Evolutionary conservation across 1,140 invertebrate species (phyloP).

Genomic region (Lepidurus apus): DNA sequence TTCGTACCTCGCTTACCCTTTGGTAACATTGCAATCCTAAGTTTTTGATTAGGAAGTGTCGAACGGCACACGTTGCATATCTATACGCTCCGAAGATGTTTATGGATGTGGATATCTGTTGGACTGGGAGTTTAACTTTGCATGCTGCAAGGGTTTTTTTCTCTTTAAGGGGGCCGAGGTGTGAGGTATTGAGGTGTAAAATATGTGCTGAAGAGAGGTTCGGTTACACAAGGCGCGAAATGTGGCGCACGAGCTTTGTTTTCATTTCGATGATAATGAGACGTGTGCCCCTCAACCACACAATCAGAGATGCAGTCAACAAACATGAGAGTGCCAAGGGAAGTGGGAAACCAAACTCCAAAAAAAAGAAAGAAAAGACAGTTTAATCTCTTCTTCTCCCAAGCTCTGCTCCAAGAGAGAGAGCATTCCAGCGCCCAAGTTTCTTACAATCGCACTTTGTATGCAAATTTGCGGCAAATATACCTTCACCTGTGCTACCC

Average conservation of each 20-base stretch:
- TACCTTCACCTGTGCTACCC: constrained; percentile 6
- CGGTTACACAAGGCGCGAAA: constrained; percentile 12
- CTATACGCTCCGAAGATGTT: neutral
- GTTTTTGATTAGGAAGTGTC: constrained; percentile 19
- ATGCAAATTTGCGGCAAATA: constrained; percentile 10
- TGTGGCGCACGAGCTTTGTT: constrained; percentile 18
- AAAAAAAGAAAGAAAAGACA: neutral
- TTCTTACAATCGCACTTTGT: constrained; percentile 15
- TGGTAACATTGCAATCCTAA: neutral
- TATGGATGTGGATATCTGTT: constrained; percentile 10
- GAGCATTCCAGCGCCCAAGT: neutral
- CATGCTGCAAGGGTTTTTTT: neutral
- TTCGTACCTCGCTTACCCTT: neutral
- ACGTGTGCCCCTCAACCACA: neutral
- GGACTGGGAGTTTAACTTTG: constrained; percentile 4
- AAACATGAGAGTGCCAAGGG: neutral
- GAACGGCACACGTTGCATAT: neutral
- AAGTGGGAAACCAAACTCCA: neutral
- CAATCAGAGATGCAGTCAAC: constrained; percentile 3
- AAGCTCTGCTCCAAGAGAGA: neutral
- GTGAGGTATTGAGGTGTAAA: constrained; percentile 19
- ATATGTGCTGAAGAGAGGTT: constrained; percentile 10
- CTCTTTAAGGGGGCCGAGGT: neutral
- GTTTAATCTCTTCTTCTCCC: constrained; percentile 11
- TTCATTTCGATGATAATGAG: constrained; percentile 16